Evolutionary conservation across 1,140 invertebrate genomes (phyloP), one percentile per base, ranked within the genome.

Genomic region (Hesperophylax magnus): DNA sequence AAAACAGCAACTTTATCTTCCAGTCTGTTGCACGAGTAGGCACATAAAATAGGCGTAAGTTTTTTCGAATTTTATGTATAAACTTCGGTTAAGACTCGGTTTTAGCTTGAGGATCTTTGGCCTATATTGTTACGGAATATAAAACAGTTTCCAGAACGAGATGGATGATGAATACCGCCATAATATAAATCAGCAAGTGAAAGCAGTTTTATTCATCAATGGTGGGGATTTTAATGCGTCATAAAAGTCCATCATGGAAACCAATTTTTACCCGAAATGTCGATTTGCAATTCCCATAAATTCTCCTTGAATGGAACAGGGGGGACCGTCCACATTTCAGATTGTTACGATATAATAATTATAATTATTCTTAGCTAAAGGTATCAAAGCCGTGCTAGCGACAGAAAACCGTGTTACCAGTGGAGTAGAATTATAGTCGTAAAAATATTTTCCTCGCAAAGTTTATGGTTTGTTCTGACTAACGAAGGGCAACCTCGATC

Each of bases 241-340:
- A 34, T 76, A 60, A 60, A 76, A 58, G 20, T 18, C 34, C 34
- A 71, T 18, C 67, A 15, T 74, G 72, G 27, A 39, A 24, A 31
- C 72, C 17, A 58, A 60, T 60, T 60, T 76, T 76, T 76, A 34
- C 58, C 54, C 72, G 17, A 60, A 60, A 39, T 60, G 72, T 47
- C 72, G 54, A 76, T 76, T 76, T 39, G 31, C 72, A 76, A 76
- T 60, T 60, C 54, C 18, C 72, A 60, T 76, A 60, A 76, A 60
- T 58, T 54, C 14, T 27, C 67, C 31, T 17, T n/a, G 24, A 24
- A 52, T 18, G 6, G 15, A 27, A 8, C 18, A 58, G 22, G 71
- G 54, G 22, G 20, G 14, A 58, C 4, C 15, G 3, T 67, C 34
- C 15, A n/a, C 34, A 14, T 11, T 53, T 52, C n/a, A 52, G 18